Evolutionary conservation across 2,888 invertebrate species (phyloP).

Genomic region (Hypolimnas misippus): DNA sequence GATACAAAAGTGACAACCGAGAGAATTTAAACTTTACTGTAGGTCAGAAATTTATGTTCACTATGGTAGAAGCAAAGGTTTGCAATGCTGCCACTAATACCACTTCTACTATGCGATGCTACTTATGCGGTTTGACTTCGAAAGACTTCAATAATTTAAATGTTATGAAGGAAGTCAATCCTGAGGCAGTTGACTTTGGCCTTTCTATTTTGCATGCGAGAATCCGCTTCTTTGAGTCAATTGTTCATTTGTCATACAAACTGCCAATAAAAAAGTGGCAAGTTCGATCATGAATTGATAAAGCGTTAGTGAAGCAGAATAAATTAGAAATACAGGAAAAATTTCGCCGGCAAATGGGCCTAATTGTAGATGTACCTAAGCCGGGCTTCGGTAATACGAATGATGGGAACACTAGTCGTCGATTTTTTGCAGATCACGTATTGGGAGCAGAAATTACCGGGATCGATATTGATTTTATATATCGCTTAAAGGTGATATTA

Average conservation of each 20-base stretch:
- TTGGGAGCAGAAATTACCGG: slow-evolving; percentile 52
- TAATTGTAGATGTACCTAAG: slow-evolving; percentile 54
- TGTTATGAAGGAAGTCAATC: not conserved
- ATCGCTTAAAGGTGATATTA: slow-evolving; percentile 45
- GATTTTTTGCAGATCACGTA: slow-evolving; percentile 52
- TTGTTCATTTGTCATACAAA: slow-evolving; percentile 43
- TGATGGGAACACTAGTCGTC: slow-evolving; percentile 50
- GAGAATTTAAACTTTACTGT: not conserved
- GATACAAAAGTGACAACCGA: not conserved
- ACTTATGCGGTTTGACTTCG: slow-evolving; percentile 11
- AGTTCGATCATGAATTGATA: slow-evolving; percentile 38
- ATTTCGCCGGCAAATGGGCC: slow-evolving; percentile 46
- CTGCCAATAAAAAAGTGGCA: slow-evolving; percentile 43
- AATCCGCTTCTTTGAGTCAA: slow-evolving; percentile 34
- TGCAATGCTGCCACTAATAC: slow-evolving; percentile 24
- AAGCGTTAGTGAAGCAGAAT: slow-evolving; percentile 36
- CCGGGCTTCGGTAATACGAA: slow-evolving; percentile 51
- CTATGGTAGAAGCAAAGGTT: slow-evolving; percentile 20
- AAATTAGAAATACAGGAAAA: slow-evolving; percentile 41
- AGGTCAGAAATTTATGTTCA: slow-evolving; percentile 1
- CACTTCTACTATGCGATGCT: slow-evolving; percentile 21
- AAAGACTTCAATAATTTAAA: slow-evolving; percentile 16
- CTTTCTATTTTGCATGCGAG: slow-evolving; percentile 16
- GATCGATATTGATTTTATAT: slow-evolving; percentile 45
- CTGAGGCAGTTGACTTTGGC: slow-evolving; percentile 10